Percentiles rank a stretch among this genome's conserved stretches.
phyloP scores from a whole-genome alignment of 2,113 vertebrate genomes.

The Mesoclemmys tuberculata region DNA sequence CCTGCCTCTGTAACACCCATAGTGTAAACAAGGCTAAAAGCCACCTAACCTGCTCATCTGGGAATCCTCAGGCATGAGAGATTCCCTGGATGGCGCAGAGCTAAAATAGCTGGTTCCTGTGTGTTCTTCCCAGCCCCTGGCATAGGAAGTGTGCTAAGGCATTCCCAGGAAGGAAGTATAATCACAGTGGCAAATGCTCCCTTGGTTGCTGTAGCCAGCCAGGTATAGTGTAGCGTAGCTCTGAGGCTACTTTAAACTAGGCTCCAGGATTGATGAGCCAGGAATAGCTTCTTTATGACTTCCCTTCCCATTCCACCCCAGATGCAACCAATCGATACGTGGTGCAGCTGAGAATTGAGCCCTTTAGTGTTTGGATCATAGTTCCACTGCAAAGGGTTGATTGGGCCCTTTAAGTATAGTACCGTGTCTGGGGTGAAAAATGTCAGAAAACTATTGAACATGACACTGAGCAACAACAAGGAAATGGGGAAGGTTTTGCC shows the following conservation, averaged over 20 bases:
- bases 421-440: background rate
- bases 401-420: background rate
- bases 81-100: rapidly evolving
- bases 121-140: background rate
- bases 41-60: constrained; percentile 9
- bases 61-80: constrained; percentile 32
- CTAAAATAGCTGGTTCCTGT: background rate
- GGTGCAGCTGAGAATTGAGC: background rate
- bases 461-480: background rate
- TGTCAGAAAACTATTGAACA: background rate
- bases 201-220: constrained; percentile 21
- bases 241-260: background rate
- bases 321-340: background rate
- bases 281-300: background rate
- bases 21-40: constrained; percentile 56
- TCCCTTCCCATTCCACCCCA: background rate
- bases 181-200: background rate
- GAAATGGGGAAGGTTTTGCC: background rate
- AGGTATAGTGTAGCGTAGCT: constrained; percentile 7
- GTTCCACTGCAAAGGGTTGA: background rate
- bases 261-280: background rate
- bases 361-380: background rate
- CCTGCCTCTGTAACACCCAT: constrained; percentile 24
- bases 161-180: background rate
- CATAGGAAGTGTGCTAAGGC: rapidly evolving